These are phyloP conservation scores for Dryococelus australis DNA, from an alignment of 2,888 invertebrate genomes.

Conservation along the genomic window DNA sequence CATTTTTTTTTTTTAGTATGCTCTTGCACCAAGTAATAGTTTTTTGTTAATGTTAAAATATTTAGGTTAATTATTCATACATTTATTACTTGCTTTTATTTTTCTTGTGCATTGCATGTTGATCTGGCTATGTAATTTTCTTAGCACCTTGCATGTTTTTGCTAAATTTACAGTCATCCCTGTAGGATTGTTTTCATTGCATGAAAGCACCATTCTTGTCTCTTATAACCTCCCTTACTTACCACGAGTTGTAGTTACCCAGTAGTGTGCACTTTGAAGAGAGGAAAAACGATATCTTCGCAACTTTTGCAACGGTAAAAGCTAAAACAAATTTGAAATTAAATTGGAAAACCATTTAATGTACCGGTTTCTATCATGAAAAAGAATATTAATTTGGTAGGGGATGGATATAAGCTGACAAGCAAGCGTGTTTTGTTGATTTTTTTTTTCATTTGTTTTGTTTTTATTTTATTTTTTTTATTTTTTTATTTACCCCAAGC, in stretches of 20 bases:
- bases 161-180: neutral
- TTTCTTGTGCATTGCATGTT: neutral
- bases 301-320: neutral
- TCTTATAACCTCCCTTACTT: neutral
- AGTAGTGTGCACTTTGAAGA: neutral
- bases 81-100: neutral
- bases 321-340: neutral
- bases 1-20: too few relatives aligned
- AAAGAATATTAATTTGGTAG: neutral
- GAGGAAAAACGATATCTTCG: neutral
- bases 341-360: neutral
- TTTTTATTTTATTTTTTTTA: neutral
- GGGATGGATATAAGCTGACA: slow-evolving; percentile 27
- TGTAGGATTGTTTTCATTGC: slow-evolving; percentile 16
- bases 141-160: neutral
- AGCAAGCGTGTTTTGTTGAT: neutral
- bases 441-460: slow-evolving; percentile 16
- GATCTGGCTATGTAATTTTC: neutral
- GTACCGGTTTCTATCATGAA: neutral
- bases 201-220: neutral
- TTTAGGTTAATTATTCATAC: neutral
- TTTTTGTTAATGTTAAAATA: slow-evolving; percentile 17
- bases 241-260: neutral
- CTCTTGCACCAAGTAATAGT: neutral
- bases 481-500: slow-evolving; percentile 26